Evolutionary conservation across 2,888 invertebrate genomes (phyloP).

Genomic region (Epistrophe eligans): DNA sequence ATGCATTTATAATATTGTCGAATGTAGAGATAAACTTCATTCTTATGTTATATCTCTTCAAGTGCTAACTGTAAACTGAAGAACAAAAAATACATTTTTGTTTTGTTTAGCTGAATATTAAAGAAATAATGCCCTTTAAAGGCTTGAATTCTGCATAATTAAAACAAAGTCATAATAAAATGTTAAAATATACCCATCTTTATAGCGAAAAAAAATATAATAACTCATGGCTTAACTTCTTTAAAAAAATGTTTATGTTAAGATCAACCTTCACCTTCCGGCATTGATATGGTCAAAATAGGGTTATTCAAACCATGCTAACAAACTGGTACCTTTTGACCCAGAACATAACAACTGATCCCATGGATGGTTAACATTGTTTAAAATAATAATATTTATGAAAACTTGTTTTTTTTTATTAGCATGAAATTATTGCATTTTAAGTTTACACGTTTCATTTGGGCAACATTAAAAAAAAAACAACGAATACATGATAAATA

Average conservation of each 20-base stretch:
- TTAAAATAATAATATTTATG: background rate
- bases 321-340: slow-evolving; percentile 5
- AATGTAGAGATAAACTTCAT: too few relatives aligned
- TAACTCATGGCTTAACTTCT: background rate
- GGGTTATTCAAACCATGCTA: background rate
- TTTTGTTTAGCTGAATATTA: background rate
- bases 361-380: background rate
- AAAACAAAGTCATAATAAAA: background rate
- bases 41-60: too few relatives aligned
- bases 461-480: too few relatives aligned
- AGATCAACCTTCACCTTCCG: background rate
- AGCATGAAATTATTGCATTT: background rate
- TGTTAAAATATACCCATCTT: background rate
- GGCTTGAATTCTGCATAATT: background rate
- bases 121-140: background rate
- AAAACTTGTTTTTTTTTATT: background rate
- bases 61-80: background rate
- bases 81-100: background rate
- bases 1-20: too few relatives aligned
- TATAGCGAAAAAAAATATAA: background rate
- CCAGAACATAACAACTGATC: background rate
- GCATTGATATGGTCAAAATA: background rate
- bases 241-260: background rate
- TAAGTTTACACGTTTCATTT: background rate
- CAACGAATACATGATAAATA: too few relatives aligned